Evolutionary conservation across 2,797 vertebrate genomes (phyloP), one percentile per base, ranked within the genome.

Genomic region (Ctenochaetus hawaiiensis): DNA sequence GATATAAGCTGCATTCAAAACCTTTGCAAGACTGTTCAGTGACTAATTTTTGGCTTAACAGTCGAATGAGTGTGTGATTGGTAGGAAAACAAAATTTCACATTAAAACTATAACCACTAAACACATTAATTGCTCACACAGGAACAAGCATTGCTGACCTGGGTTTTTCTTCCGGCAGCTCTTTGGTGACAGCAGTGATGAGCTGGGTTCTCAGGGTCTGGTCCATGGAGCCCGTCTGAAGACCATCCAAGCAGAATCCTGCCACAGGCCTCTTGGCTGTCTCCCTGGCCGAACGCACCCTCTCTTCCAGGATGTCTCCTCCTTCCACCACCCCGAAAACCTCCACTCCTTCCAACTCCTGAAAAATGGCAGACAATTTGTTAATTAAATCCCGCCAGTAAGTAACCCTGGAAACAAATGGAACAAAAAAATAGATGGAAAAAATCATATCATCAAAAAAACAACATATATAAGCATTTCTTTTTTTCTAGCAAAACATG

Each of bases 321-420:
- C 98, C 98, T 93, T 99, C 97, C 73, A 99, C 95, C 78, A 96
- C 96, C 4, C 98, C 98, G 16, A 99, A 96, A 84, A 99, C 92
- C 72, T 94, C 86, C 10, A 94, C 95, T 65, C 93, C 91, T 75
- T 96, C 93, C 85, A 99, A 92, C 77, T 95, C 96, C 98, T 99
- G 89, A n/a, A 65, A 74, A 67, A 34, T 17, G 56, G 71, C 54
- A 83, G 51, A 54, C 49, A 82, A 23, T 16, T 61, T n/a, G 6
- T 20, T 63, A 67, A 80, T 72, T 64, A 70, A 77, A 23, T 47
- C 34, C 12, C 18, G 39, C 68, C 26, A 34, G 30, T 3, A 30
- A 30, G 30, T 30, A 30, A 30, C 30, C 30, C 30, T 30, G 4
- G 30, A 30, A 30, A 30, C 30, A 30, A 30, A 30, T 30, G 5